phyloP scores from a whole-genome alignment of 2,113 vertebrate species.

The Shinisaurus crocodilurus region DNA sequence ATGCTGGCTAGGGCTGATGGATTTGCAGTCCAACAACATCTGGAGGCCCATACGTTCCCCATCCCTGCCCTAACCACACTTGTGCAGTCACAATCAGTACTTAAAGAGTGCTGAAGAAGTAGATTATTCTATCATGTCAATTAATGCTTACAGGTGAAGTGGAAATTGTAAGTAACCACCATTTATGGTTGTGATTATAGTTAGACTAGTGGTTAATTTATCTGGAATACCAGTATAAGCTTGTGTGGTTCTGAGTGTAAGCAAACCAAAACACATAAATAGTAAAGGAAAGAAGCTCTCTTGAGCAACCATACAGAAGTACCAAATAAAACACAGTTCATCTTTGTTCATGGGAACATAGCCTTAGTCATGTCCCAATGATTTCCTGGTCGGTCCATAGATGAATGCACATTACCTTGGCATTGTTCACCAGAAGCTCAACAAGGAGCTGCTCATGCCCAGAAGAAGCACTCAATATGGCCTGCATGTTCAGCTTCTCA shows the following conservation, averaged over 20 bases:
- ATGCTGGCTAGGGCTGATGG: no score
- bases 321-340: neutral
- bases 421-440: constrained; percentile 85
- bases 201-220: neutral
- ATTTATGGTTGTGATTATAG: neutral
- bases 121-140: neutral
- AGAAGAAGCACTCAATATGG: constrained; percentile 84
- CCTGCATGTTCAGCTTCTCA: constrained; percentile 96
- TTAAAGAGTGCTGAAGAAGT: neutral
- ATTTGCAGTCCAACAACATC: no score
- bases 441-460: constrained; percentile 88
- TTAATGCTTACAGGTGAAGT: neutral
- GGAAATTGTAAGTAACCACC: neutral
- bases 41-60: no score
- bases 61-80: neutral
- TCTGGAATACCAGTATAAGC: neutral
- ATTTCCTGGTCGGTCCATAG: neutral
- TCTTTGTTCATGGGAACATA: neutral
- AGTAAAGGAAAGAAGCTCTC: neutral
- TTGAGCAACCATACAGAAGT: neutral
- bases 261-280: neutral
- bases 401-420: constrained; percentile 81
- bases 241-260: neutral
- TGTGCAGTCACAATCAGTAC: neutral
- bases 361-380: neutral